phyloP scores from a whole-genome alignment of 2,797 vertebrate genomes.

The Lutjanus campechanus region DNA sequence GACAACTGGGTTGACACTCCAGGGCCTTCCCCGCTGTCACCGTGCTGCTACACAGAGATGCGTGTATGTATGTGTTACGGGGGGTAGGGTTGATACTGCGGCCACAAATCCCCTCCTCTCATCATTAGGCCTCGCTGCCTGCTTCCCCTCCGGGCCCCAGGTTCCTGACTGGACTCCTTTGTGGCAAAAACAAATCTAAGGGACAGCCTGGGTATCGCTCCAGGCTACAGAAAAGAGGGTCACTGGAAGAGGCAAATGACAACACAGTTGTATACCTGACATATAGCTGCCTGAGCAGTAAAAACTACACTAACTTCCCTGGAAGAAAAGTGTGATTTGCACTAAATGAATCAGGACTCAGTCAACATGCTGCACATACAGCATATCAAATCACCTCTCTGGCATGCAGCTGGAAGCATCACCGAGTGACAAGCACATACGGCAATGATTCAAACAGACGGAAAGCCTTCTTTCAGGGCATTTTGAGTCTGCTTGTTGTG shows the following conservation, averaged over 20 bases:
- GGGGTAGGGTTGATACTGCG: conserved; percentile 37
- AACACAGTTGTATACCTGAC: conserved; percentile 53
- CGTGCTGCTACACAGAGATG: conserved; percentile 46
- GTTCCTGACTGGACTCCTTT: conserved; percentile 67
- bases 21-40: conserved; percentile 65
- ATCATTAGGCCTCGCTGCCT: conserved; percentile 73
- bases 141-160: conserved; percentile 56
- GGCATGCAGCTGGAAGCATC: conserved; percentile 52
- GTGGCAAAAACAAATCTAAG: conserved; percentile 73
- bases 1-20: conserved; percentile 76
- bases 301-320: conserved; percentile 15
- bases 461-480: conserved; percentile 60
- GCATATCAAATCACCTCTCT: conserved; percentile 39
- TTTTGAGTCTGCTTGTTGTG: conserved; percentile 53
- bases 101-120: conserved; percentile 61
- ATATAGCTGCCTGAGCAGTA: conserved; percentile 30
- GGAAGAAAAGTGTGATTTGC: conserved; percentile 47
- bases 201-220: conserved; percentile 59
- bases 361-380: conserved; percentile 33
- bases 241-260: conserved; percentile 50
- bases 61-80: conserved; percentile 43
- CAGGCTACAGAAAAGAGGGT: conserved; percentile 67
- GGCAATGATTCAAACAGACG: conserved; percentile 65
- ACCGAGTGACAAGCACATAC: conserved; percentile 62
- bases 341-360: conserved; percentile 52